These are phyloP conservation scores for Drosophila macrothrix DNA, from an alignment of 2,888 invertebrate genomes.

Conservation along the genomic window DNA sequence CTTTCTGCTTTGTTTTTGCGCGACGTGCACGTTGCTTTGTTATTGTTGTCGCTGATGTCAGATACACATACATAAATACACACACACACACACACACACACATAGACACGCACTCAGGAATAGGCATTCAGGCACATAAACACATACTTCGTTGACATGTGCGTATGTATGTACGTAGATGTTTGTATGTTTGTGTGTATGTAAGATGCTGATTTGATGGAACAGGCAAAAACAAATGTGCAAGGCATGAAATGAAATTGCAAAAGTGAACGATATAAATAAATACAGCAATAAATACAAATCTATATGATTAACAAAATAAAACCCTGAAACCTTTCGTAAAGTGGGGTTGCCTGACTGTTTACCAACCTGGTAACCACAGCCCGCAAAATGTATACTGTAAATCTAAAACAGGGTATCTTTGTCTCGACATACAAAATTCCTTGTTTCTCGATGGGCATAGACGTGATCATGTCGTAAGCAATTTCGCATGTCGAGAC, in stretches of 20 bases:
- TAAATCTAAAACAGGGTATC: neutral
- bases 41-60: slow-evolving; percentile 78
- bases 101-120: neutral
- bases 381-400: neutral
- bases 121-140: slow-evolving; percentile 6
- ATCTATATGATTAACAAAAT: slow-evolving; percentile 32
- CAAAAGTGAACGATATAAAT: slow-evolving; percentile 35
- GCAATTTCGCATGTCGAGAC: neutral
- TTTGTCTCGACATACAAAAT: neutral
- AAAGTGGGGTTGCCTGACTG: neutral
- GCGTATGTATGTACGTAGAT: slow-evolving; percentile 30
- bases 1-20: slow-evolving; percentile 53
- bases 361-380: neutral
- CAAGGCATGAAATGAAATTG: slow-evolving; percentile 46
- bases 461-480: neutral
- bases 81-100: neutral
- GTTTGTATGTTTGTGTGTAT: neutral
- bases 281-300: neutral
- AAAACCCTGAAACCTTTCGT: slow-evolving; percentile 1
- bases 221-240: slow-evolving; percentile 46
- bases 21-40: slow-evolving; percentile 73
- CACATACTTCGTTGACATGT: slow-evolving; percentile 44
- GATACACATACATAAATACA: slow-evolving; percentile 44
- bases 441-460: neutral
- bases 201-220: slow-evolving; percentile 20